A percentile compares a stretch with the other conserved stretches of the same genome.
These are phyloP conservation scores for Liparis tanakae DNA, from an alignment of 2,797 vertebrate species.

Conservation along the genomic window DNA sequence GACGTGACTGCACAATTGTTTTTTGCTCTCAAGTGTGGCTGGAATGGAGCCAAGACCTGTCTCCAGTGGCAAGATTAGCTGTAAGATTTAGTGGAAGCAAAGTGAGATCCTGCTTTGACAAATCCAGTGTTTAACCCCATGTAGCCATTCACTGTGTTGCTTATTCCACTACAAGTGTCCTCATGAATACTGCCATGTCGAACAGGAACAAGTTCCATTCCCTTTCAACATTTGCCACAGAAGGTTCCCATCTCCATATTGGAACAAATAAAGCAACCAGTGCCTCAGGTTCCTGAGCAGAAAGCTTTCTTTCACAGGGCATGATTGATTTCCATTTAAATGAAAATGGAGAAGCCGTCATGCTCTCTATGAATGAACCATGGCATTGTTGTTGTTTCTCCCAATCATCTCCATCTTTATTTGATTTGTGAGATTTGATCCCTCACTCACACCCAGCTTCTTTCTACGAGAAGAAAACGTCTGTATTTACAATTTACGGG, in stretches of 20 bases:
- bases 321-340: slow-evolving; percentile 66
- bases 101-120: slow-evolving; percentile 43
- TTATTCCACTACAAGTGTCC: slow-evolving; percentile 33
- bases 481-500: slow-evolving; percentile 67
- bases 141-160: slow-evolving; percentile 19
- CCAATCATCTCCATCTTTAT: slow-evolving; percentile 53
- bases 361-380: slow-evolving; percentile 55
- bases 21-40: slow-evolving; percentile 32
- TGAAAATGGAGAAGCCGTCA: slow-evolving; percentile 45
- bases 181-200: slow-evolving; percentile 24
- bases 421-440: slow-evolving; percentile 52
- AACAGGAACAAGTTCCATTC: slow-evolving; percentile 6
- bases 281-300: slow-evolving; percentile 20
- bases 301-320: slow-evolving; percentile 46
- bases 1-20: slow-evolving; percentile 26
- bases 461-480: slow-evolving; percentile 42
- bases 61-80: slow-evolving; percentile 35
- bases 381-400: slow-evolving; percentile 54
- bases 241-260: slow-evolving; percentile 19
- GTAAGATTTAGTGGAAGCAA: slow-evolving; percentile 47
- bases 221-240: slow-evolving; percentile 33
- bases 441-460: slow-evolving; percentile 33
- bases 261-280: slow-evolving; percentile 39
- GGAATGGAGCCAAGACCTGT: slow-evolving; percentile 38
- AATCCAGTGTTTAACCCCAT: slow-evolving; percentile 45